Evolutionary conservation across 2,797 vertebrate species (phyloP).

Genomic region (Labroides dimidiatus): DNA sequence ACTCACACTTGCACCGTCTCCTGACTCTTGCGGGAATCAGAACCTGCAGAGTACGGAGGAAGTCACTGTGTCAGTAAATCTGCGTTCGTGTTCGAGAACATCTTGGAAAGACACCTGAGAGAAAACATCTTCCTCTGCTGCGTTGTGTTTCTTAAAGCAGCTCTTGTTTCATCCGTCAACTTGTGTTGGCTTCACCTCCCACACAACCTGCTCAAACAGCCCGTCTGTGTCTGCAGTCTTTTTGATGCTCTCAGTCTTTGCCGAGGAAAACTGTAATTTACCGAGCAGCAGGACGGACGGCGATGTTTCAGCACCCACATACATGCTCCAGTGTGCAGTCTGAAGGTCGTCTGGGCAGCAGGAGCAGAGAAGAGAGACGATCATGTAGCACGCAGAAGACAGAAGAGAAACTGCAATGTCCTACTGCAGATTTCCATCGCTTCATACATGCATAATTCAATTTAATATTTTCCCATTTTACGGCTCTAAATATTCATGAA

Average conservation of each 20-base stretch:
- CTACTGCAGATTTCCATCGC: conserved; percentile 64
- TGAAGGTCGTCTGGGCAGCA: conserved; percentile 29
- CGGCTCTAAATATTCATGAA: conserved; percentile 79
- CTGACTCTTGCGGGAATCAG: background rate
- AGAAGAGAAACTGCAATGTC: conserved; percentile 61
- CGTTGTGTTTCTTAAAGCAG: conserved; percentile 45
- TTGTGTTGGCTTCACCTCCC: conserved; percentile 57
- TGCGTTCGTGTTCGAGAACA: background rate
- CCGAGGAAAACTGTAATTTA: conserved; percentile 42
- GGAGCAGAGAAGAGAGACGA: conserved; percentile 39
- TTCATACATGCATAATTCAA: conserved; percentile 79
- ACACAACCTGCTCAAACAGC: conserved; percentile 56
- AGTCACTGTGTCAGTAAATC: background rate
- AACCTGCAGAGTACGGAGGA: background rate
- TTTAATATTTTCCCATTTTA: conserved; percentile 73
- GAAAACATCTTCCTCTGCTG: conserved; percentile 14
- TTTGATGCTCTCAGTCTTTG: conserved; percentile 48
- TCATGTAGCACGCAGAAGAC: conserved; percentile 45
- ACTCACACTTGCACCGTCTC: too few species aligned
- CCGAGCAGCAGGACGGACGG: conserved; percentile 12
- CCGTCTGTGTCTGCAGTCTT: conserved; percentile 43
- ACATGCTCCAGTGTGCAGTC: conserved; percentile 23
- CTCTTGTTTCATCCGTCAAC: conserved; percentile 54
- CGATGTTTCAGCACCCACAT: conserved; percentile 42
- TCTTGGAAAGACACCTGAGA: conserved; percentile 5